Percentiles rank a stretch among this genome's conserved stretches.
Conservation (phyloP, 2,797 vertebrate genomes). For the Bufotes viridis region DNA sequence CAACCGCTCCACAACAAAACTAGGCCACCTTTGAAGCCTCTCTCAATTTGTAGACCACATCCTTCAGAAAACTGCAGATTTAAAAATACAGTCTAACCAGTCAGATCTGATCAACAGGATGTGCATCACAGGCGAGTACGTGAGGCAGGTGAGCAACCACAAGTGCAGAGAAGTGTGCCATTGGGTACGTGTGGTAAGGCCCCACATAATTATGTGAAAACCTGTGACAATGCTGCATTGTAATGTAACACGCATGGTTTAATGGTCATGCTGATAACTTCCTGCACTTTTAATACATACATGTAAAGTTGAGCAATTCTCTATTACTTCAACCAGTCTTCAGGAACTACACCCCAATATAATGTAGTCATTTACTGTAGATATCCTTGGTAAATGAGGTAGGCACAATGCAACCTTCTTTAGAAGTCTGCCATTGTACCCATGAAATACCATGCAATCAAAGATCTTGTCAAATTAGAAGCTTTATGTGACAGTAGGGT, state of each 20-base stretch:
- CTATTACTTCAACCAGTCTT: neutral
- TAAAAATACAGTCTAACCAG: constrained; percentile 66
- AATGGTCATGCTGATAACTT: neutral
- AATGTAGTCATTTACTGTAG: neutral
- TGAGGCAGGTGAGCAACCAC: constrained; percentile 54
- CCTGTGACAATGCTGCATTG: constrained; percentile 8
- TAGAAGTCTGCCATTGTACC: neutral
- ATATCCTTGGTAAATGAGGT: neutral
- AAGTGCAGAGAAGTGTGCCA: constrained; percentile 22
- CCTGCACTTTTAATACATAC: neutral
- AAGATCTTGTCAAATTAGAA: neutral
- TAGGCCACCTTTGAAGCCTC: constrained; percentile 67
- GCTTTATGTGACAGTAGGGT: neutral
- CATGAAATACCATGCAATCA: neutral
- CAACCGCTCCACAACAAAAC: constrained; percentile 63
- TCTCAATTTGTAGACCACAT: constrained; percentile 70
- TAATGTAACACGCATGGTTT: neutral
- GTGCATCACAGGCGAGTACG: neutral
- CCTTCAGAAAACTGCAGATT: constrained; percentile 70
- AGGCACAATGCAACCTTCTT: neutral
- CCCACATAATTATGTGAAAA: constrained; percentile 16
- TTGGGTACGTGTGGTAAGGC: constrained; percentile 17
- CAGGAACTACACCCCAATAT: neutral
- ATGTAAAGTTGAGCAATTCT: neutral
- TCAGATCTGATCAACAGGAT: constrained; percentile 33